These are phyloP conservation scores for Austrolebias charrua DNA, from an alignment of 2,797 vertebrate species.

Conservation along the genomic window DNA sequence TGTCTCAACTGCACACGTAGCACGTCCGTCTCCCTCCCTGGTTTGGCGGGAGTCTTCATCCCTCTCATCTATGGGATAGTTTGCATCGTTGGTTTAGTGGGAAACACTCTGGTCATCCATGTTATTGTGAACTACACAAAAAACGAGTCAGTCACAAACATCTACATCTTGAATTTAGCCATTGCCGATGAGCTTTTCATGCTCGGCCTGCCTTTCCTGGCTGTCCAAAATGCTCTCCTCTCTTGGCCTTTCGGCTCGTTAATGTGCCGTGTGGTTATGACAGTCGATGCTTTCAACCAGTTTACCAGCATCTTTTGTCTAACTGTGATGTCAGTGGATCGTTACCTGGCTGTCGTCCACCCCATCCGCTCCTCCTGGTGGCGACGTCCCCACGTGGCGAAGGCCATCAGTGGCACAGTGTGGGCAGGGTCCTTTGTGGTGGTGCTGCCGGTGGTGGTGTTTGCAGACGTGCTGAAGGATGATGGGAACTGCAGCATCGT, in stretches of 20 bases:
- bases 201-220: constrained; percentile 93
- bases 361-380: constrained; percentile 89
- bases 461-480: constrained; percentile 86
- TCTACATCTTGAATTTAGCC: constrained; percentile 94
- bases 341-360: constrained; percentile 93
- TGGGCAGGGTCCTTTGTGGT: constrained; percentile 90
- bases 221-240: constrained; percentile 89
- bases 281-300: constrained; percentile 93
- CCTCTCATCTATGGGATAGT: constrained; percentile 87
- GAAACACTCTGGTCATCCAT: constrained; percentile 92
- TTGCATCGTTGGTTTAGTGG: constrained; percentile 85
- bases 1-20: constrained; percentile 57
- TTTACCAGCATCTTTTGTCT: constrained; percentile 97
- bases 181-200: constrained; percentile 94
- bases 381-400: constrained; percentile 88
- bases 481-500: constrained; percentile 91
- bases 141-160: constrained; percentile 93
- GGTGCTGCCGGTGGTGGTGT: constrained; percentile 89
- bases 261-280: constrained; percentile 91
- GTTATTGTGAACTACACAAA: constrained; percentile 89
- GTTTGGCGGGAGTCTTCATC: constrained; percentile 75
- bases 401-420: constrained; percentile 83
- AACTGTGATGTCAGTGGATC: constrained; percentile 94
- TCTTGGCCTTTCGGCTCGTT: constrained; percentile 93
- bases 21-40: constrained; percentile 40